Evolutionary conservation across 2,888 invertebrate genomes (phyloP), one percentile per base, ranked within the genome.

Genomic region (Seira ritae): DNA sequence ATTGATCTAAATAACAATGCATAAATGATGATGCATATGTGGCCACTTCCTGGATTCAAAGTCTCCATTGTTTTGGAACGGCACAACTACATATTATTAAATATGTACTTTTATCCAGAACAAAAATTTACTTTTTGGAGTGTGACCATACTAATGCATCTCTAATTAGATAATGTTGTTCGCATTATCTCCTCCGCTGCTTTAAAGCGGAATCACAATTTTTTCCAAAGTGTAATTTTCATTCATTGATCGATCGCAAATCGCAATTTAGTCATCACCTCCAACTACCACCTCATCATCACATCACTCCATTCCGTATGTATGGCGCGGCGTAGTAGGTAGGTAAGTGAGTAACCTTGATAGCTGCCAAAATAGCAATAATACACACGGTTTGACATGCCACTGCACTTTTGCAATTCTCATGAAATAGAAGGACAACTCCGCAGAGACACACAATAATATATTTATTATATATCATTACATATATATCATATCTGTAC

Each of bases 291-390:
- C n/a, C n/a, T n/a, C 60, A 15, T 60, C 60, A 60, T 60, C 17
- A 60, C 60, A 60, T 42, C 42, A 4, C 42, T 12, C n/a, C n/a
- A 42, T 42, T 6, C 42, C 42, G 42, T 42, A 42, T n/a, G 60
- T 60, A 60, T 60, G 42, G 42, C 12, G 12, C 42, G 6, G 42
- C 12, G 42, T 42, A 42, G 42, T n/a, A 42, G 42, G 6, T 42
- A 12, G 42, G 12, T 42, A 12, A 8, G n/a, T n/a, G 12, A 8
- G 42, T 60, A n/a, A 10, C 67, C 46, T 79, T 70, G 42, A 10
- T 50, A 79, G 79, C 66, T 79, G 79, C 79, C 79, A 79, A 79
- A 79, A 72, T 22, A 50, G 31, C 50, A 72, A 73, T 73, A 22
- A 24, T 65, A 65, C 68, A 42, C 66, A 23, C 65, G 23, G 65